Evolutionary conservation across 2,113 vertebrate genomes (phyloP).

Genomic region (Myrmophylax atrothorax): DNA sequence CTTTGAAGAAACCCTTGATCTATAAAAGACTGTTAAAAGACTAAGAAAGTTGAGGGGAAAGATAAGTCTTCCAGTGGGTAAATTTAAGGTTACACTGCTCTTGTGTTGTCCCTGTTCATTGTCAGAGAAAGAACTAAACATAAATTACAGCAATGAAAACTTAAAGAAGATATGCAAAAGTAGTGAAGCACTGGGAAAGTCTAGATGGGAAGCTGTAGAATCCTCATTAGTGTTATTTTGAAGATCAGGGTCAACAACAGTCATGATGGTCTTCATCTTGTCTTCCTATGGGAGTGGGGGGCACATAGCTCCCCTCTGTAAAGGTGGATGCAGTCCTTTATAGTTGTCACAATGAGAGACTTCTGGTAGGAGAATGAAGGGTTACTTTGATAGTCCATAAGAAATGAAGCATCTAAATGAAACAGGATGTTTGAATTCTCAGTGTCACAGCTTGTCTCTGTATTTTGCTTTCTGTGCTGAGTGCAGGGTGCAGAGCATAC

Average conservation of each 20-base stretch:
- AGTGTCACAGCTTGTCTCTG: not conserved
- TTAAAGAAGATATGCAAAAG: not conserved
- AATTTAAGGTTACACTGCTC: not conserved
- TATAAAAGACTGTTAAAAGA: not conserved
- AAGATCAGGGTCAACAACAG: not conserved
- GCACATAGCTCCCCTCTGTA: not conserved
- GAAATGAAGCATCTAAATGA: not conserved
- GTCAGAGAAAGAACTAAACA: not conserved
- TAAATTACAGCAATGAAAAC: not conserved
- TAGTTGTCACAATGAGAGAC: not conserved
- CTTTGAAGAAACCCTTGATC: not conserved
- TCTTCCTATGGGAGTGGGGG: not conserved
- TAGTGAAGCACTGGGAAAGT: not conserved
- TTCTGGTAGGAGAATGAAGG: not conserved
- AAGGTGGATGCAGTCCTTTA: not conserved
- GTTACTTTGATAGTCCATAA: not conserved
- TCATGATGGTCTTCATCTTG: not conserved
- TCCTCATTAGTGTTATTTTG: not conserved
- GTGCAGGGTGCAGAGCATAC: not conserved
- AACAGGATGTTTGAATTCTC: not conserved
- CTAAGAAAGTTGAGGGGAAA: not conserved
- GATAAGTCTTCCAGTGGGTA: not conserved
- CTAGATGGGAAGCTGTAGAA: not conserved
- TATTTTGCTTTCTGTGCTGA: not conserved
- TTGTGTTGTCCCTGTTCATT: not conserved